These are phyloP conservation scores for Thumatha senex DNA, from an alignment of 2,888 invertebrate genomes.

Conservation along the genomic window DNA sequence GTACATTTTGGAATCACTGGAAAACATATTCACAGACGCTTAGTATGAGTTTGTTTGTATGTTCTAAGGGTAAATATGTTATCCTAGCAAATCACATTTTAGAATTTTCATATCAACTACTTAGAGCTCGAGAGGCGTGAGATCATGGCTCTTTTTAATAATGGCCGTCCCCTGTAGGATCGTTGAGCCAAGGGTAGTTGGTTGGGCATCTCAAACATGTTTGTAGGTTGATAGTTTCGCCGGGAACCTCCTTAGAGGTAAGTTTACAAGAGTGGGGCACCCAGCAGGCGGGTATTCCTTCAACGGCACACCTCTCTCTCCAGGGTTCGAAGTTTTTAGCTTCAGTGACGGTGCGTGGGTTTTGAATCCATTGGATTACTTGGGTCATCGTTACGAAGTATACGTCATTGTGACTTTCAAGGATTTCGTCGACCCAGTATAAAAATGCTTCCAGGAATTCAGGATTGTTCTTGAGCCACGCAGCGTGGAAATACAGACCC, in stretches of 20 bases:
- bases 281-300: conserved; percentile 92
- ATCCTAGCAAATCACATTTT: conserved; percentile 62
- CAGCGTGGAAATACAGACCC: conserved; percentile 96
- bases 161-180: conserved; percentile 94
- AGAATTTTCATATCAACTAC: conserved; percentile 70
- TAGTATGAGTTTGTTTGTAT: conserved; percentile 16
- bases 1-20: conserved; percentile 77
- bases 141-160: conserved; percentile 85
- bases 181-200: conserved; percentile 97
- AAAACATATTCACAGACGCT: conserved; percentile 65
- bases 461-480: conserved; percentile 96
- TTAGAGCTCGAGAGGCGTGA: conserved; percentile 71
- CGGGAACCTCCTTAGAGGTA: conserved; percentile 96
- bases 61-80: conserved; percentile 60
- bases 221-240: conserved; percentile 96
- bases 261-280: conserved; percentile 95
- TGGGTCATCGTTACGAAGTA: conserved; percentile 98
- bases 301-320: conserved; percentile 96
- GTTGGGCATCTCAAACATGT: conserved; percentile 96
- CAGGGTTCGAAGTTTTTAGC: conserved; percentile 96
- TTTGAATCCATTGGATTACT: conserved; percentile 98
- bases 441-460: conserved; percentile 96
- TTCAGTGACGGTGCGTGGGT: conserved; percentile 92
- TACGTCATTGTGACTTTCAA: conserved; percentile 93
- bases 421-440: conserved; percentile 95